Percentiles rank a stretch among this genome's conserved stretches.
These are phyloP conservation scores for Ophiodon elongatus DNA, from an alignment of 2,113 vertebrate species.

Conservation along the genomic window DNA sequence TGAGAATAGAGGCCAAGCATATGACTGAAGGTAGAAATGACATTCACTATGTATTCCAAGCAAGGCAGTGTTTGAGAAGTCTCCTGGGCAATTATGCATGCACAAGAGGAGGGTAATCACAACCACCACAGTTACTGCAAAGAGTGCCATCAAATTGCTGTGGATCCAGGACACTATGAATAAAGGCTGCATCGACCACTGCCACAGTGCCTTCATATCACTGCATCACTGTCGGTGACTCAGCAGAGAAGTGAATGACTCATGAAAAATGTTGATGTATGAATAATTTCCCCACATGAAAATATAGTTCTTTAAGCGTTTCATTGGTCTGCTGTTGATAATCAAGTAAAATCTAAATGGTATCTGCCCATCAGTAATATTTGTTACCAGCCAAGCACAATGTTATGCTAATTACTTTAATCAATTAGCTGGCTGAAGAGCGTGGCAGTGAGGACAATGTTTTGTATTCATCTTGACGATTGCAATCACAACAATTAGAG, in stretches of 20 bases:
- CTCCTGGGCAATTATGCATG: conserved; percentile 4
- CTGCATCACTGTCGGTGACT: conserved; percentile 8
- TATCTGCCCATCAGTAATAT: conserved; percentile 28
- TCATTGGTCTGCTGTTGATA: conserved; percentile 6
- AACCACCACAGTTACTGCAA: not conserved
- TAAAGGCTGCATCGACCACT: conserved; percentile 13
- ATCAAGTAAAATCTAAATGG: conserved; percentile 6
- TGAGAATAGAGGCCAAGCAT: not conserved
- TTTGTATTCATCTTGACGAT: conserved; percentile 1
- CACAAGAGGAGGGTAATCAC: conserved; percentile 17
- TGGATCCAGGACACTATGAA: not conserved
- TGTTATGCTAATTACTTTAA: conserved; percentile 26
- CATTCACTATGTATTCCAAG: conserved; percentile 3
- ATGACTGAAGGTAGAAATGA: not conserved
- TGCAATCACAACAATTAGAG: not conserved
- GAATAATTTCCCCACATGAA: conserved; percentile 4
- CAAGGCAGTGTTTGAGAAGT: not conserved
- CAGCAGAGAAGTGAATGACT: not conserved
- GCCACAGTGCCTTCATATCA: not conserved
- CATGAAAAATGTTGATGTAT: not conserved
- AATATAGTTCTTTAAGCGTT: not conserved
- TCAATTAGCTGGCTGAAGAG: conserved; percentile 15
- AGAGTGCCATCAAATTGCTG: conserved; percentile 16
- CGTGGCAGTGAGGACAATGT: not conserved
- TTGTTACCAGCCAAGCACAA: conserved; percentile 6